A percentile compares a stretch with the other conserved stretches of the same genome.
Conservation (phyloP, 2,113 vertebrate genomes). For the Abramis brama region DNA sequence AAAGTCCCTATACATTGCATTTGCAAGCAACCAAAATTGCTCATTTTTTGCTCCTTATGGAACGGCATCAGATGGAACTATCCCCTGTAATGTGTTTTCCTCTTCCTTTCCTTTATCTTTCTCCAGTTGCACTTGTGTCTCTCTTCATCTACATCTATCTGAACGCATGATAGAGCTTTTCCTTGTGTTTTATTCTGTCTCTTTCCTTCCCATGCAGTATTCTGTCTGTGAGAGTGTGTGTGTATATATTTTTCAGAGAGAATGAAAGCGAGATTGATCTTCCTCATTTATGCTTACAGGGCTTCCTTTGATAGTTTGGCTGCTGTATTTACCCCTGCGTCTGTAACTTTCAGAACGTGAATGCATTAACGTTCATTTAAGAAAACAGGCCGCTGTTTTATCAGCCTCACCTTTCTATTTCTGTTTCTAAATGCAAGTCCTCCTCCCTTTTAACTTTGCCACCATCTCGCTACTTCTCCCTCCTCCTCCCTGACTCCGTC, state of each 20-base stretch:
- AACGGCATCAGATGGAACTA: background rate
- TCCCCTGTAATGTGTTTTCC: slow-evolving; percentile 4
- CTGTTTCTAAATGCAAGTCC: slow-evolving; percentile 9
- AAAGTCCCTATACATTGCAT: background rate
- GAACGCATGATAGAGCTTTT: background rate
- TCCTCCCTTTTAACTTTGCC: slow-evolving; percentile 3
- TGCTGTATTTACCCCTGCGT: slow-evolving; percentile 4
- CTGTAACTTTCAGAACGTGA: background rate
- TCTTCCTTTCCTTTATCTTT: slow-evolving; percentile 26
- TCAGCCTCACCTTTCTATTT: background rate
- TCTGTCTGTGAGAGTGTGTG: slow-evolving; percentile 1
- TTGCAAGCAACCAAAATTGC: background rate
- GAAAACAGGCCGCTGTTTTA: background rate
- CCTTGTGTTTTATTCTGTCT: slow-evolving; percentile 1
- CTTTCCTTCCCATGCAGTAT: background rate
- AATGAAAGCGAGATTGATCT: slow-evolving; percentile 21
- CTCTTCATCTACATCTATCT: background rate
- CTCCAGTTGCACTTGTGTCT: background rate
- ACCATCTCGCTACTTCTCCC: background rate
- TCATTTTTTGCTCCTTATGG: background rate
- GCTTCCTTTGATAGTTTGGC: slow-evolving; percentile 16
- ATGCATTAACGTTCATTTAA: slow-evolving; percentile 3
- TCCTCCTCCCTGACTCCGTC: slow-evolving; percentile 7
- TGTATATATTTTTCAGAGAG: background rate
- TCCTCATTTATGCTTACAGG: slow-evolving; percentile 1